Evolutionary conservation across 2,113 vertebrate genomes (phyloP).

Genomic region (Oryzias javanicus): DNA sequence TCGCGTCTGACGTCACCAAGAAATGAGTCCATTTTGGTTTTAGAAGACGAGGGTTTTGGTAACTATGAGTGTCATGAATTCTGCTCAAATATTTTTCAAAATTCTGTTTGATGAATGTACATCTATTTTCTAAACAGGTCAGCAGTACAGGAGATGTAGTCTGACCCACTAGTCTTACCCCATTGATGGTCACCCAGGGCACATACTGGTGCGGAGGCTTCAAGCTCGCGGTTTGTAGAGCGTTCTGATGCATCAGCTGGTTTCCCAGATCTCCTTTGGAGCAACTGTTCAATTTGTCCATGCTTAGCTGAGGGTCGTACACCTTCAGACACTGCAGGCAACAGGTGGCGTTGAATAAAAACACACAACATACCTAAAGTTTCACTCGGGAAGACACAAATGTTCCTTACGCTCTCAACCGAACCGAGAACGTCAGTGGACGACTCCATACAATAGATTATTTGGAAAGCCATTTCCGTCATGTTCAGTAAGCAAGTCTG

Average conservation of each 20-base stretch:
- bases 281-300: conserved; percentile 72
- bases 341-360: neutral
- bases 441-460: conserved; percentile 87
- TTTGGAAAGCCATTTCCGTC: conserved; percentile 15
- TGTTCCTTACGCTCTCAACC: conserved; percentile 73
- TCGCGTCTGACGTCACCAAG: no score
- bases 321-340: conserved; percentile 79
- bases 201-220: conserved; percentile 84
- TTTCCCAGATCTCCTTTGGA: conserved; percentile 77
- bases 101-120: no score
- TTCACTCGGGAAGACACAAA: neutral
- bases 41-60: no score
- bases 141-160: neutral
- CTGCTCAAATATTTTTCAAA: no score
- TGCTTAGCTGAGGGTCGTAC: conserved; percentile 49
- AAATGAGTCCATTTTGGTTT: no score
- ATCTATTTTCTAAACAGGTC: no score
- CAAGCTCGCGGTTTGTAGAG: conserved; percentile 76
- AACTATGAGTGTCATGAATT: no score
- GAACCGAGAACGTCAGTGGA: conserved; percentile 70
- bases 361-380: neutral
- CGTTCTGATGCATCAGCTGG: conserved; percentile 87
- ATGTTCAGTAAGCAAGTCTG: conserved; percentile 85
- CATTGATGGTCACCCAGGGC: conserved; percentile 91
- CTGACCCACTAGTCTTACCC: conserved; percentile 69